A percentile compares a stretch with the other conserved stretches of the same genome.
Evolutionary conservation across 2,797 vertebrate genomes (phyloP).

Genomic region (Xiphophorus birchmanni): DNA sequence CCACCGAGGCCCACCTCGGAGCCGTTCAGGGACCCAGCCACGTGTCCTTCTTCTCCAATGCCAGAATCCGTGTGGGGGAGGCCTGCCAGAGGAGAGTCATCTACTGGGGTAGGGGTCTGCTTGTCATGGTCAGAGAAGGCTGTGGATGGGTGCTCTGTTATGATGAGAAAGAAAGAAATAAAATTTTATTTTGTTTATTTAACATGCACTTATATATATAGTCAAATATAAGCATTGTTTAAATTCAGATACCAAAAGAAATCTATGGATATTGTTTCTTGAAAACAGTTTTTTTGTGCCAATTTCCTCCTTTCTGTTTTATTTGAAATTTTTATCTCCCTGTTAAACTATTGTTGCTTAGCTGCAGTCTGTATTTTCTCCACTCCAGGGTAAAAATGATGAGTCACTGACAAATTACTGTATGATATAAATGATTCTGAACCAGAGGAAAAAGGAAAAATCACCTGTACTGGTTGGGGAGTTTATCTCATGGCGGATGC

Average conservation of each 20-base stretch:
- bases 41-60: conserved; percentile 93
- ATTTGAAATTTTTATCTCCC: conserved; percentile 16
- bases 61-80: conserved; percentile 98
- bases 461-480: conserved; percentile 99
- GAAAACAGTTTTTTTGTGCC: conserved; percentile 15
- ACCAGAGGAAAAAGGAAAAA: conserved; percentile 14
- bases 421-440: conserved; percentile 2
- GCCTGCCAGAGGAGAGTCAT: conserved; percentile 89
- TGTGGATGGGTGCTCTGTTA: conserved; percentile 88
- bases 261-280: conserved; percentile 15
- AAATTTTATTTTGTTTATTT: background rate
- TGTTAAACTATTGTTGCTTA: conserved; percentile 39
- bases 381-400: conserved; percentile 22
- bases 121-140: conserved; percentile 90
- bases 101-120: conserved; percentile 85
- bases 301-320: background rate
- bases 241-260: conserved; percentile 1
- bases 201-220: background rate
- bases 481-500: conserved; percentile 98
- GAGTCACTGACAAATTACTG: conserved; percentile 60
- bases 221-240: background rate
- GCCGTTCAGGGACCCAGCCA: conserved; percentile 89
- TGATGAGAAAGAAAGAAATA: conserved; percentile 12
- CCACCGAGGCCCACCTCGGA: conserved; percentile 86
- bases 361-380: conserved; percentile 31